Percentiles rank a stretch among this genome's conserved stretches.
phyloP scores from a whole-genome alignment of 2,797 vertebrate genomes.

The Percopsis omiscomaycus region DNA sequence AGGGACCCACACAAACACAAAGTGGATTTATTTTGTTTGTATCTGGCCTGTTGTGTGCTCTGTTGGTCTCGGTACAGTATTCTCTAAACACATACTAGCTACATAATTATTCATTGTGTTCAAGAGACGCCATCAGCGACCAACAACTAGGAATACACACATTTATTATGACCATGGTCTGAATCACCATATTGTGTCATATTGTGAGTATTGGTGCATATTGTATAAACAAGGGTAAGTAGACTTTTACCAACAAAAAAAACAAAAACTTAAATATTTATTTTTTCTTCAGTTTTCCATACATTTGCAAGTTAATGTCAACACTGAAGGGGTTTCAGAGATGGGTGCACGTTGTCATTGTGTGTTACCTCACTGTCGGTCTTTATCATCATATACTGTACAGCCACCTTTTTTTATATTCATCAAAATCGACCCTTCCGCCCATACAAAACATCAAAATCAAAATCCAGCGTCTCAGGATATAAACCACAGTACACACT shows the following conservation, averaged over 20 bases:
- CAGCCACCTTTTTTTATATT: slow-evolving; percentile 1
- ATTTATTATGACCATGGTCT: slow-evolving; percentile 8
- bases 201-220: background rate
- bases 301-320: slow-evolving; percentile 78
- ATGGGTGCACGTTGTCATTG: slow-evolving; percentile 54
- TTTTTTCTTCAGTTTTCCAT: slow-evolving; percentile 72
- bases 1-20: slow-evolving; percentile 34
- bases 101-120: slow-evolving; percentile 43
- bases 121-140: slow-evolving; percentile 38
- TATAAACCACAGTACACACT: slow-evolving; percentile 69
- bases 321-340: slow-evolving; percentile 68
- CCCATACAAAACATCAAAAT: slow-evolving; percentile 43
- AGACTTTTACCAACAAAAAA: slow-evolving; percentile 37
- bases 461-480: slow-evolving; percentile 51
- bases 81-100: slow-evolving; percentile 41
- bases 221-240: slow-evolving; percentile 38
- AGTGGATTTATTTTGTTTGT: slow-evolving; percentile 49
- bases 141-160: slow-evolving; percentile 37
- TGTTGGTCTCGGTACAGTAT: slow-evolving; percentile 13
- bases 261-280: slow-evolving; percentile 81
- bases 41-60: slow-evolving; percentile 17
- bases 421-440: background rate
- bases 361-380: slow-evolving; percentile 3
- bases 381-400: background rate
- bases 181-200: slow-evolving; percentile 15